Base-by-base conservation (phyloP, 2,888 invertebrate genomes). In the Euplexia lucipara region DNA sequence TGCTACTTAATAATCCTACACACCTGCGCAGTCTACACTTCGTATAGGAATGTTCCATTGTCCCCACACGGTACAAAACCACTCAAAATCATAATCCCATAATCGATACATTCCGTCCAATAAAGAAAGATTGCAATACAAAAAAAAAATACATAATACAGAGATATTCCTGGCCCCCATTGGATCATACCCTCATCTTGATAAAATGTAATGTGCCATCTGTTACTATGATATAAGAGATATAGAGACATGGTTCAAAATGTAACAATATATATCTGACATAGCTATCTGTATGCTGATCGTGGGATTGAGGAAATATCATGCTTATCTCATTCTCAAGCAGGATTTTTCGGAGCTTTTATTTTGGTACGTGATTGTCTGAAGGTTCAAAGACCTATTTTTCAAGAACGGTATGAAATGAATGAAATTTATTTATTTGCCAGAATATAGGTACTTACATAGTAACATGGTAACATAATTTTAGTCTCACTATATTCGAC, bases 171-270 rank as follows among this genome's bases (percentile, higher is more conserved):
- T 59, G 20, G 58, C 34, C 37, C 49, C 62, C 60, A 69, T 76
- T 56, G 54, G 14, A 53, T 44, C 56, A 57, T 57, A 75, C 79
- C 82, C 79, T 81, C 64, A 67, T 81, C 76, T 75, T 62, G 54
- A 75, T 70, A 79, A 67, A 72, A 69, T 59, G 79, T 47, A 62
- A 75, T 78, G 41, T 30, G 60, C 72, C 79, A 80, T 76, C 63
- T 80, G 82, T 76, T 75, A 54, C 68, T 54, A 48, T 48, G 72
- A 81, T 59, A 53, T 54, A 70, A 49, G 67, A 72, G 59, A 78
- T 48, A 70, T 45, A 49, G 72, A 44, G 44, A 64, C 37, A 22
- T 34, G 57, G 56, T 37, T 63, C 66, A 58, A 58, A 72, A 79
- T 62, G 60, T 41, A 3, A 32, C 35, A 35, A 48, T 68, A 34